Conservation (phyloP, 2,113 vertebrate genomes). For the Gobio gobio region DNA sequence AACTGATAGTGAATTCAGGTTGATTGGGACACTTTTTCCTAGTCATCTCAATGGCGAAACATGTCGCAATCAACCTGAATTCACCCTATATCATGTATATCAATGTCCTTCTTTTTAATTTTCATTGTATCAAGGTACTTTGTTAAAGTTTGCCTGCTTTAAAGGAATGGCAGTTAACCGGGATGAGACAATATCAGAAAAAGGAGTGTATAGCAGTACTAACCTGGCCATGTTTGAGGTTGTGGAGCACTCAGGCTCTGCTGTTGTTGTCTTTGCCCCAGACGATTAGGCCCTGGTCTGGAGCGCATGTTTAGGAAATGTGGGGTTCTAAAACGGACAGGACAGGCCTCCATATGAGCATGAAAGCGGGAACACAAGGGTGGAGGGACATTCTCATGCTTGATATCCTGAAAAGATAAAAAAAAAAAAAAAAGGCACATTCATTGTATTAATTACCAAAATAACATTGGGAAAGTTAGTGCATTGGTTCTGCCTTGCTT, state of each 20-base stretch:
- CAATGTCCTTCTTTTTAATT: neutral
- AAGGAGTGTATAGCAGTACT: conserved; percentile 32
- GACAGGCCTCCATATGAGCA: conserved; percentile 70
- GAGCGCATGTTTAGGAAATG: conserved; percentile 51
- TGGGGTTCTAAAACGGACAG: conserved; percentile 52
- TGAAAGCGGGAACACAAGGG: conserved; percentile 70
- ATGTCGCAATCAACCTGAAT: too few species aligned
- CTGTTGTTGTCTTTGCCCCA: conserved; percentile 9
- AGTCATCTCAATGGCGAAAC: too few species aligned
- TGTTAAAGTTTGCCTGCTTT: neutral
- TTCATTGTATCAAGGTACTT: neutral
- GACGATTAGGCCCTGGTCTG: conserved; percentile 53
- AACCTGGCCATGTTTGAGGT: conserved; percentile 53
- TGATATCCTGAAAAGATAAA: conserved; percentile 52
- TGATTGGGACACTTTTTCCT: too few species aligned
- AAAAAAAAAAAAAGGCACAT: neutral
- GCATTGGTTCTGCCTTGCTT: neutral
- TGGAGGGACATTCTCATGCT: neutral
- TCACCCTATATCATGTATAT: neutral
- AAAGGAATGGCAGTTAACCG: neutral
- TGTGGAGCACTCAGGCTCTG: conserved; percentile 40
- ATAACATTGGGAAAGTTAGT: neutral
- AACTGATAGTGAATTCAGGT: neutral
- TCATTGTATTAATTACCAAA: neutral
- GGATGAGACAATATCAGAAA: neutral